Conservation (phyloP, 1,140 invertebrate genomes). For the Sinonovacula constricta region DNA sequence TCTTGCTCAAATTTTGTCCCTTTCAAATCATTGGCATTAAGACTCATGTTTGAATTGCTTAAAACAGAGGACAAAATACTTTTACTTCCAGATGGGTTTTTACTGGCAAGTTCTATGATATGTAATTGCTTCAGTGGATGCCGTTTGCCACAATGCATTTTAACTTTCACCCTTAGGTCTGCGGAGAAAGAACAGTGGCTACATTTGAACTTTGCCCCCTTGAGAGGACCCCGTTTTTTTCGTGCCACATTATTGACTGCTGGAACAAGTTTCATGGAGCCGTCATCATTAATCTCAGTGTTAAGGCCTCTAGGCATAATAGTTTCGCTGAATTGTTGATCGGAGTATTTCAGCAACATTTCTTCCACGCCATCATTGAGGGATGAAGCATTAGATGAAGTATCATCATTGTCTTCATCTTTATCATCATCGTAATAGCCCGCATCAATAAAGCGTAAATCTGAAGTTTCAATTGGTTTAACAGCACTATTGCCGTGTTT, state of each 20-base stretch:
- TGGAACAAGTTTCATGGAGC: constrained; percentile 23
- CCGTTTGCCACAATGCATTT: constrained; percentile 39
- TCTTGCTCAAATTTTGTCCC: constrained; percentile 51
- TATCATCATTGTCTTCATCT: background rate
- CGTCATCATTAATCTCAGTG: constrained; percentile 12
- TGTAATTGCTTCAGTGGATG: constrained; percentile 17
- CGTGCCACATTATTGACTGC: background rate
- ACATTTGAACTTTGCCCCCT: constrained; percentile 36
- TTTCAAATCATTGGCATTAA: constrained; percentile 30
- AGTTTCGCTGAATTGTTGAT: constrained; percentile 12
- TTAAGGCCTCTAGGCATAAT: background rate
- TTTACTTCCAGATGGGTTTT: constrained; percentile 11
- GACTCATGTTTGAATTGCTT: constrained; percentile 2
- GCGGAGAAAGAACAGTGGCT: constrained; percentile 44
- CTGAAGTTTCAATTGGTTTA: no score
- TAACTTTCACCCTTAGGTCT: constrained; percentile 34
- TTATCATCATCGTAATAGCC: no score
- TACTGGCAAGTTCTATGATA: constrained; percentile 10
- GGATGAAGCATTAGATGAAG: constrained; percentile 19
- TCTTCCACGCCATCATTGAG: constrained; percentile 1
- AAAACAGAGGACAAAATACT: background rate
- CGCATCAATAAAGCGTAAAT: no score
- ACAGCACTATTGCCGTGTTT: no score
- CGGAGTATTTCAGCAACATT: constrained; percentile 37
- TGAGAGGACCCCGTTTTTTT: background rate